Evolutionary conservation across 2,888 invertebrate species (phyloP), one percentile per base, ranked within the genome.

Genomic region (Himalopsyche japonica): DNA sequence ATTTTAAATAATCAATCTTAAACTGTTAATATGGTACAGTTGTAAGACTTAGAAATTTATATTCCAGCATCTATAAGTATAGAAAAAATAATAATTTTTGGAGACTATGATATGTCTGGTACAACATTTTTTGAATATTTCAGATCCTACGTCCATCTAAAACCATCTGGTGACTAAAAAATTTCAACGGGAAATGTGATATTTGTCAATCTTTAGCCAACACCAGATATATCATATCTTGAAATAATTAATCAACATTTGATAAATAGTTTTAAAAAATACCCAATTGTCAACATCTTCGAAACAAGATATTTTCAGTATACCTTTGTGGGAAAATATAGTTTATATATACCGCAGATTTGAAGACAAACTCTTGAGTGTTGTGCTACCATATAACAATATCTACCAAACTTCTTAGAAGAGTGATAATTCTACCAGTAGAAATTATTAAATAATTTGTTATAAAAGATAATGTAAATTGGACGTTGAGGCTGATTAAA

Each of bases 401-500:
- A 48, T 84, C 81, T 84, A 84, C 86, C 86, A 86, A 86, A 84
- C 79, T 81, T 80, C 76, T 84, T 86, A 80, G 81, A 82, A 64
- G 82, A 81, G 84, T 86, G 84, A 86, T 84, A 76, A 43, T 37
- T 81, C 83, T 84, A 86, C 82, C 82, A 82, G 82, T 86, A 84
- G 86, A 70, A 15, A 81, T 78, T 76, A 84, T 79, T 48, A 81
- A 82, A 27, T 78, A 76, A 64, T 85, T 79, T 83, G 64, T 76
- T 70, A 70, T 70, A 70, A 84, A 79, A 27, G 24, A 76, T 84
- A 84, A 80, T 85, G 81, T 81, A 81, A 83, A 34, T 70, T 83
- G 81, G 82, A 86, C 79, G 83, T 86, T 86, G 86, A 86, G 86
- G 86, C 86, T 86, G 86, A 86, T 86, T 81, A 83, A 82, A 84